Evolutionary conservation across 2,888 invertebrate species (phyloP).

Genomic region (Panopea generosa): DNA sequence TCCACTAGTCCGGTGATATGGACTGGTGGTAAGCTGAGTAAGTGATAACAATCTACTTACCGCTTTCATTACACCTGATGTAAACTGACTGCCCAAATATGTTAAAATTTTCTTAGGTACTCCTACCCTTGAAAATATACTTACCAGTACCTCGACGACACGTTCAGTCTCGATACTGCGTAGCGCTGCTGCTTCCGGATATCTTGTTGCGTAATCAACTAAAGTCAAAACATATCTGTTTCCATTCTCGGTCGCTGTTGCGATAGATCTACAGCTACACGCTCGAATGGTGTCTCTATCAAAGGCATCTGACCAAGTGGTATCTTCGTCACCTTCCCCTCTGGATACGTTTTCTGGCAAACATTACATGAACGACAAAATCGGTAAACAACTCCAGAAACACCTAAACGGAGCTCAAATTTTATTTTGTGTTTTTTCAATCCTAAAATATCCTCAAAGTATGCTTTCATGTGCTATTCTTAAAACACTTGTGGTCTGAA

Average conservation of each 20-base stretch:
- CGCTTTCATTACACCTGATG: conserved; percentile 12
- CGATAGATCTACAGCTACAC: not conserved
- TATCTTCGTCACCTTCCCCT: no score
- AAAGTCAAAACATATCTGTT: no score
- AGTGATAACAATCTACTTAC: not conserved
- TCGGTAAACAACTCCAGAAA: no score
- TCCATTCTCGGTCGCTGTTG: not conserved
- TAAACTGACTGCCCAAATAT: conserved; percentile 21
- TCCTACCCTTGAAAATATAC: conserved; percentile 1
- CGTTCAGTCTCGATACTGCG: conserved; percentile 2
- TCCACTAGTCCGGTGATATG: conserved; percentile 44
- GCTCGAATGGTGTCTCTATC: not conserved
- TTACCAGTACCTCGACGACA: not conserved
- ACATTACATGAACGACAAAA: not conserved
- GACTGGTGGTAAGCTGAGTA: not conserved
- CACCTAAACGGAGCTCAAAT: no score
- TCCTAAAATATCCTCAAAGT: not conserved
- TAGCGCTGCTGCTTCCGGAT: not conserved
- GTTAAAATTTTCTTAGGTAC: not conserved
- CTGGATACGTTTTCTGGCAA: no score
- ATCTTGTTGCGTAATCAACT: not conserved
- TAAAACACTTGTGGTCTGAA: not conserved
- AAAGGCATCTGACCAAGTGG: not conserved
- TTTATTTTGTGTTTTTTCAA: not conserved
- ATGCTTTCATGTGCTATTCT: not conserved